phyloP scores from a whole-genome alignment of 2,888 invertebrate genomes.

The Eucera pruinosa region DNA sequence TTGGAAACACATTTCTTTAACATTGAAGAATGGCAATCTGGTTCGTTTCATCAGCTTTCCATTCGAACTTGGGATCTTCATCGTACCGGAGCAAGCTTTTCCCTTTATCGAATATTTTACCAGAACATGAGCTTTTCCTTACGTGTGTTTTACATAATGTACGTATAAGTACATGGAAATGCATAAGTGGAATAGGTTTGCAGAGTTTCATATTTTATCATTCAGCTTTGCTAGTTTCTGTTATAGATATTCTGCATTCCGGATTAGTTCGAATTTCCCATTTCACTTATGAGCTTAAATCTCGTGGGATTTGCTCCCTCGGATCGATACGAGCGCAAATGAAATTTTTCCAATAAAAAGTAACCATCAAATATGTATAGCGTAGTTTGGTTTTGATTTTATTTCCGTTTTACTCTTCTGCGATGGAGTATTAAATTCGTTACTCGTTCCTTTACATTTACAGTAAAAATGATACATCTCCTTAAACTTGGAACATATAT shows the following conservation, averaged over 20 bases:
- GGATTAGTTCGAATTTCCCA: slow-evolving; percentile 17
- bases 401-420: neutral
- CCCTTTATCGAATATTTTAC: too few relatives aligned
- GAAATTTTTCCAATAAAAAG: slow-evolving; percentile 5
- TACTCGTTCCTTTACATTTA: too few relatives aligned
- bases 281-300: slow-evolving; percentile 2
- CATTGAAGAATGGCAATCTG: too few relatives aligned
- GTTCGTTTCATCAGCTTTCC: too few relatives aligned
- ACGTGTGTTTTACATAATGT: neutral
- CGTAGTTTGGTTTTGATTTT: neutral
- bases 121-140: neutral
- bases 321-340: slow-evolving; percentile 17
- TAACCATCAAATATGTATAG: neutral
- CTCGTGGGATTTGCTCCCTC: slow-evolving; percentile 2
- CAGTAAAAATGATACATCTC: neutral
- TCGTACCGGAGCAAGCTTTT: neutral
- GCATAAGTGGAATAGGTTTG: neutral
- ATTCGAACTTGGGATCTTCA: neutral
- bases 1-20: neutral
- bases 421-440: neutral
- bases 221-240: slow-evolving; percentile 1
- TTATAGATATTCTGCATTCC: slow-evolving; percentile 19
- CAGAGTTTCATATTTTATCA: slow-evolving; percentile 9
- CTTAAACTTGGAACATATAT: neutral
- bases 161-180: slow-evolving; percentile 15